Percentiles rank a stretch among this genome's conserved stretches.
Conservation (phyloP, 2,797 vertebrate species). For the Silurus lanzhouensis region DNA sequence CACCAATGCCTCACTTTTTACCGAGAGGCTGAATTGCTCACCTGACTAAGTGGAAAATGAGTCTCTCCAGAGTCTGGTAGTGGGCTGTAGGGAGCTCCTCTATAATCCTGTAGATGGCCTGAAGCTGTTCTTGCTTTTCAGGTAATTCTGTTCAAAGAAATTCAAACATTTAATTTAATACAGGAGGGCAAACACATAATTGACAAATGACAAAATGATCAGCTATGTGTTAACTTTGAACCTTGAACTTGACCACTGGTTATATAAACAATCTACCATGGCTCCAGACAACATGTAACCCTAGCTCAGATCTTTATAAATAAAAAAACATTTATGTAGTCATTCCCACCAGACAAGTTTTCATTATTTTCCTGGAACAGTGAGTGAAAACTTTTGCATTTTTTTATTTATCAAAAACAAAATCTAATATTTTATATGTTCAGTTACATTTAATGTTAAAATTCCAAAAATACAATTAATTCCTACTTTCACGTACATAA, state of each 20-base stretch:
- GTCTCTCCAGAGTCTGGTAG: slow-evolving; percentile 88
- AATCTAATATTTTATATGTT: too few species aligned
- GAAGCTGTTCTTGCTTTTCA: slow-evolving; percentile 90
- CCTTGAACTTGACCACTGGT: background rate
- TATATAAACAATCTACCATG: background rate
- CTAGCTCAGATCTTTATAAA: background rate
- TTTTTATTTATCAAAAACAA: too few species aligned
- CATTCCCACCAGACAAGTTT: background rate
- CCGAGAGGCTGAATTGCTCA: slow-evolving; percentile 55
- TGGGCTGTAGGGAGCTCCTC: slow-evolving; percentile 88
- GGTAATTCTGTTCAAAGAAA: slow-evolving; percentile 82
- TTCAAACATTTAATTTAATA: background rate
- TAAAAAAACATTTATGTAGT: background rate
- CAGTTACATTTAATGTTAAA: too few species aligned
- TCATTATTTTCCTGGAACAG: background rate
- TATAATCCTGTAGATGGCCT: slow-evolving; percentile 85
- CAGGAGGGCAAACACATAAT: background rate
- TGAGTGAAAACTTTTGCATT: too few species aligned
- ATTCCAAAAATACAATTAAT: too few species aligned
- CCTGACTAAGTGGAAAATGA: slow-evolving; percentile 96
- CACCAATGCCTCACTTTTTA: background rate
- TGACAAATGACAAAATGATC: background rate
- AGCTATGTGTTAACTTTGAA: background rate
- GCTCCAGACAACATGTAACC: background rate
- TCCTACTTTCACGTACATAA: too few species aligned